Percentiles rank a stretch among this genome's conserved stretches.
Conservation (phyloP, 2,888 invertebrate genomes). For the Lasius platythorax region DNA sequence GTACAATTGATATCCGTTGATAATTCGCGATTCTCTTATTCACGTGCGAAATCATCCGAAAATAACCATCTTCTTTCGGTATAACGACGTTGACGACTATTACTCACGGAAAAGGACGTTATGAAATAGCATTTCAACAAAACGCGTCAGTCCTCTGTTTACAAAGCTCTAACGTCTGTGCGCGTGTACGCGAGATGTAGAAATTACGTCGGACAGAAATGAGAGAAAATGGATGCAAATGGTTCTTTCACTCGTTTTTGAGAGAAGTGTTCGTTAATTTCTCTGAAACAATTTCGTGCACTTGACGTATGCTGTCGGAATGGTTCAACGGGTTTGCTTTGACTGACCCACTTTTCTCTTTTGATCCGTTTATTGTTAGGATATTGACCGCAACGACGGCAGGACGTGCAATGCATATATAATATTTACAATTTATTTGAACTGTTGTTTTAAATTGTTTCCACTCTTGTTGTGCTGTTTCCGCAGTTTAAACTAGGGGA, state of each 20-base stretch:
- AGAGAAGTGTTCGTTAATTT: constrained; percentile 29
- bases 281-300: constrained; percentile 23
- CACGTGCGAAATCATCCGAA: background rate
- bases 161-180: background rate
- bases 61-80: background rate
- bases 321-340: constrained; percentile 13
- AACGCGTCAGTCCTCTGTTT: background rate
- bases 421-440: background rate
- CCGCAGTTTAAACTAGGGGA: background rate
- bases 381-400: background rate
- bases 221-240: constrained; percentile 14
- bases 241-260: constrained; percentile 6
- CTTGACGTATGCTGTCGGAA: background rate
- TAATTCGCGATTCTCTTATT: background rate
- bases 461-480: background rate
- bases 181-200: background rate
- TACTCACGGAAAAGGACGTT: background rate
- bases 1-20: background rate
- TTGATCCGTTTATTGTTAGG: background rate
- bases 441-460: background rate
- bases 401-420: background rate
- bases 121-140: constrained; percentile 1
- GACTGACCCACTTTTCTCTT: constrained; percentile 23
- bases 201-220: constrained; percentile 22
- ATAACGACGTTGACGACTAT: background rate